phyloP scores from a whole-genome alignment of 2,113 vertebrate genomes.

The Peromyscus californicus region DNA sequence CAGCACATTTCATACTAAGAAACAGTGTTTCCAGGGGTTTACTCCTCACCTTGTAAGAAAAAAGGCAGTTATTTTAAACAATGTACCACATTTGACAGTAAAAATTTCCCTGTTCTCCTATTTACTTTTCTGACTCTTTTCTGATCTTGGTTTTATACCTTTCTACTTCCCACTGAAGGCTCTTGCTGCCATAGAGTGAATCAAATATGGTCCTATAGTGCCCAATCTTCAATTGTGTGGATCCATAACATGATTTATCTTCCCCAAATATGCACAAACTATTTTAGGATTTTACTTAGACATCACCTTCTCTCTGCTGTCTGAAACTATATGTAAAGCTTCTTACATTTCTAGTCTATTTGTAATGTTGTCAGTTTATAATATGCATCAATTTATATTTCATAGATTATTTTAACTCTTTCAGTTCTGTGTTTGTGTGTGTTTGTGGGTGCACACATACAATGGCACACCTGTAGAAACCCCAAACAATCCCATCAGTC shows the following conservation, averaged over 20 bases:
- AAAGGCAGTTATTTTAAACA: neutral
- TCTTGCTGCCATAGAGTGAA: neutral
- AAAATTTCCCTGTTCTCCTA: neutral
- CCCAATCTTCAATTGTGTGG: neutral
- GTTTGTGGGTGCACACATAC: neutral
- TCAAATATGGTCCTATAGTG: rapidly evolving
- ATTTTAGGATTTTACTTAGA: neutral
- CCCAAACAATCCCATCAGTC: neutral
- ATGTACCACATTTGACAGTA: neutral
- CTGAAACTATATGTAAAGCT: neutral
- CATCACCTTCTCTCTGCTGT: neutral
- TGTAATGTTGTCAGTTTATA: neutral
- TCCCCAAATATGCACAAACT: neutral
- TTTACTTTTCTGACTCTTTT: neutral
- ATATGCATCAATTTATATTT: neutral
- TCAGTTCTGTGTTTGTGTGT: neutral
- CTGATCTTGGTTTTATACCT: no score
- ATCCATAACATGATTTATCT: neutral
- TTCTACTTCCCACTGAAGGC: neutral
- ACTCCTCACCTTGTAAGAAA: neutral
- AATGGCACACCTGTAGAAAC: neutral
- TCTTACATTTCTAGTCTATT: neutral
- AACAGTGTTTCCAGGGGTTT: neutral
- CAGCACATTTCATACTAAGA: no score
- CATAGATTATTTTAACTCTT: neutral